These are phyloP conservation scores for Teinopalpus imperialis DNA, from an alignment of 2,888 invertebrate genomes.

Conservation along the genomic window DNA sequence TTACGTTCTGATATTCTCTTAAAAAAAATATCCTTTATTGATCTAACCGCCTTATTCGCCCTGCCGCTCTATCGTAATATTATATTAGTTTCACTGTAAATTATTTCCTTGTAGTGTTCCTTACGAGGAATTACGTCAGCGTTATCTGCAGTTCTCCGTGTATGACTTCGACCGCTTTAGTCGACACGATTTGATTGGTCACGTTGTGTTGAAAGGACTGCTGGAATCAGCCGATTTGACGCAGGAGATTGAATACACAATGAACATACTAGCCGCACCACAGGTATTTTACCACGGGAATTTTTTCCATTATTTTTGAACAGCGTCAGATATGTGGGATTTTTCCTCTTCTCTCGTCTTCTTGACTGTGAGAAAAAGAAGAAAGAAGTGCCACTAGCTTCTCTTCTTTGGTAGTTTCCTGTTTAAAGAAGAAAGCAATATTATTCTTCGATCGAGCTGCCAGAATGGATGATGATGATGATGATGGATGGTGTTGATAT, in stretches of 20 bases:
- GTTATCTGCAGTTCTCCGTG: slow-evolving; percentile 92
- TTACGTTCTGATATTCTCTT: no score
- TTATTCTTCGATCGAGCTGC: slow-evolving; percentile 89
- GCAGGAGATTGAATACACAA: slow-evolving; percentile 91
- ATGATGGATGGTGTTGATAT: slow-evolving; percentile 85
- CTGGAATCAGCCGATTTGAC: slow-evolving; percentile 89
- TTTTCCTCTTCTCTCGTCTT: no score
- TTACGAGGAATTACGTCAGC: slow-evolving; percentile 87
- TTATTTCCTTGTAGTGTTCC: slow-evolving; percentile 87
- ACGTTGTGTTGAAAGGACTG: slow-evolving; percentile 90
- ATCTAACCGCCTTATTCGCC: no score
- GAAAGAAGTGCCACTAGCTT: no score
- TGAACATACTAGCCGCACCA: slow-evolving; percentile 90
- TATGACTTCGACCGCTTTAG: slow-evolving; percentile 95
- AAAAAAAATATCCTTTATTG: no score
- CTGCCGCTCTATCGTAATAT: no score
- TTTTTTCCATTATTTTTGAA: no score
- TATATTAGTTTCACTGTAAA: no score
- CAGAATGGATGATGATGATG: slow-evolving; percentile 84
- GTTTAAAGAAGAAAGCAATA: slow-evolving; percentile 91
- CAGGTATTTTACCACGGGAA: no score
- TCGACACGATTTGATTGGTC: slow-evolving; percentile 92
- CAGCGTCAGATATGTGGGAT: no score
- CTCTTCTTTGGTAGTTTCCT: slow-evolving; percentile 86
- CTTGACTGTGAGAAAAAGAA: no score